These are phyloP conservation scores for Megaleporinus macrocephalus DNA, from an alignment of 2,113 vertebrate species.

Conservation along the genomic window DNA sequence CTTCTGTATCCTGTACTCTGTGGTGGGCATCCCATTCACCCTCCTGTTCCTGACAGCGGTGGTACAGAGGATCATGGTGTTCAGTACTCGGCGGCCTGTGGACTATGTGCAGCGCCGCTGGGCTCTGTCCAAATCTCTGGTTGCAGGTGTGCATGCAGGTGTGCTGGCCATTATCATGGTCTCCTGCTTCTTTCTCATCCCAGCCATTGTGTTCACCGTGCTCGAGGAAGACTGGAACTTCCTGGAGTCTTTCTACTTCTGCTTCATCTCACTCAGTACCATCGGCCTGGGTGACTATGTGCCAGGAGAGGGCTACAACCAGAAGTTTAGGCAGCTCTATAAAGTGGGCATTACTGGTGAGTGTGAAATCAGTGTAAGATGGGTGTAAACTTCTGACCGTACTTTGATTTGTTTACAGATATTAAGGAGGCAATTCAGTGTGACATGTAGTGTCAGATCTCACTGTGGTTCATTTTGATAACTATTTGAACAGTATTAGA, in stretches of 20 bases:
- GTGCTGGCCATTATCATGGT: slow-evolving; percentile 75
- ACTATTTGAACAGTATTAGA: too few species aligned
- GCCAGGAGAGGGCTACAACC: slow-evolving; percentile 89
- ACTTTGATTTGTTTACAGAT: background rate
- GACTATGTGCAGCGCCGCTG: slow-evolving; percentile 87
- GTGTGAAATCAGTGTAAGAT: background rate
- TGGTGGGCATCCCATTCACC: slow-evolving; percentile 92
- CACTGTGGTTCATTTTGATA: too few species aligned
- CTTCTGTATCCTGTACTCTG: slow-evolving; percentile 93
- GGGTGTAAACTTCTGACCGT: background rate
- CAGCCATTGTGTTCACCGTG: slow-evolving; percentile 84
- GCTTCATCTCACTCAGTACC: slow-evolving; percentile 97
- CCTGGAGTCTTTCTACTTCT: slow-evolving; percentile 96
- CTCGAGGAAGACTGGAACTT: slow-evolving; percentile 94
- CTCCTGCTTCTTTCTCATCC: slow-evolving; percentile 87
- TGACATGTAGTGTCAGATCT: too few species aligned
- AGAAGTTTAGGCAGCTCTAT: slow-evolving; percentile 86
- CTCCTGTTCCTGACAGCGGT: slow-evolving; percentile 91
- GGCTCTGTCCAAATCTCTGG: slow-evolving; percentile 83
- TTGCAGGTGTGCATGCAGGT: slow-evolving; percentile 82
- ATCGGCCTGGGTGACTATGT: slow-evolving; percentile 97
- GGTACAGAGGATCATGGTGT: slow-evolving; percentile 87
- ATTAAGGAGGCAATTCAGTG: background rate
- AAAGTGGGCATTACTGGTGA: slow-evolving; percentile 83
- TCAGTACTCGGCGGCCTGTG: slow-evolving; percentile 83